Base-by-base conservation (phyloP, 2,888 invertebrate species). In the Leucophenga montana region DNA sequence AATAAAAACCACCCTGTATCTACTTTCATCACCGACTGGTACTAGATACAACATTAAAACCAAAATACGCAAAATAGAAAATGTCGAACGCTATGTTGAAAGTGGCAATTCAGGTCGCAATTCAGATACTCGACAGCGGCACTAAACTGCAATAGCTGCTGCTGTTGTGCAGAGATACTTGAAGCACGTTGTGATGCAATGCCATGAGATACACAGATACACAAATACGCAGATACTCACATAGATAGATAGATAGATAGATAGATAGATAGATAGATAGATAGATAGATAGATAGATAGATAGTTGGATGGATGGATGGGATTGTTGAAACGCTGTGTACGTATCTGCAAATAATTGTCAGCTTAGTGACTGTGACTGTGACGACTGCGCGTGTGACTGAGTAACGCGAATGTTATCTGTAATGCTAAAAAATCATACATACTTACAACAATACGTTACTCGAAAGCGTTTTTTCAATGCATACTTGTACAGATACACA, bases 271-370 rank as follows among this genome's bases (percentile, higher is more conserved):
- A 22, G 14, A 1, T 20, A 27, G 56, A 22, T 8, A 22, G 56
- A 22, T 53, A 4, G 56, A 22, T 61, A 22, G 56, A 22, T 61
- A 22, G 14, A 1, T 20, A 27, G 56, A 22, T 8, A 22, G 56
- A 22, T 53, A 4, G 56, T 56, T 61, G 16, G 56, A 22, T 53
- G 14, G 56, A 22, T 61, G 54, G 9, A 18, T 18, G 18, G 18
- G 22, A 11, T 54, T 54, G 54, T 54, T 20, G 22, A 22, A 54
- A 18, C 22, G 22, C 11, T 54, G 18, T 77, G 80, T n/a, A n/a
- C n/a, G n/a, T 80, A 84, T 84, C 84, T 84, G 82, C 83, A 82
- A 82, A 82, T 84, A 84, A 82, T 84, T 84, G 80, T 84, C 85
- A 82, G 83, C 83, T 84, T 82, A 84, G 73, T 67, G 56, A 77